Base-by-base conservation (phyloP, 2,888 invertebrate genomes). In the Pheosia tremula region DNA sequence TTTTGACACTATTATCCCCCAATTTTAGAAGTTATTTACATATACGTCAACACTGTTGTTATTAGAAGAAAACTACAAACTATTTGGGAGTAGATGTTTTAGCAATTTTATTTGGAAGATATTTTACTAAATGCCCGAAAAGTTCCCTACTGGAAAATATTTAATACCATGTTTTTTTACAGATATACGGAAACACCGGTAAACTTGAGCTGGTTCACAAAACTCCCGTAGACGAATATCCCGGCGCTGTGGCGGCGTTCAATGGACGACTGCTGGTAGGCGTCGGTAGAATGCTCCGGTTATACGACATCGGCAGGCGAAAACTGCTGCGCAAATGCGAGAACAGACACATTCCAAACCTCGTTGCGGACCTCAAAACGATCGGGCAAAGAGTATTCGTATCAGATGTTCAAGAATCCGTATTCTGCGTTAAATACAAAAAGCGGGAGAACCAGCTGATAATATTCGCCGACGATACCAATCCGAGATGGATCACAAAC, bases 381-480 rank as follows among this genome's bases (percentile, higher is more conserved):
- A 96, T 98, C 89, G 99, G 99, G 0, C 97, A 98, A 82, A 95
- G 99, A 63, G 97, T 99, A 69, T 98, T 97, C 82, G 99, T 98
- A 0, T 96, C 98, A 0, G 99, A 99, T 86, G 97, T 99, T 0
- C 98, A 99, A 88, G 99, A 99, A 87, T 98, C 98, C 37, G 97
- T 99, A 39, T 98, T 98, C 87, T 99, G 98, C 88, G 96, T 99
- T 0, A 96, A 98, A 50, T 99, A 99, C 87, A 98, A 98, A 84
- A 95, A 98, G 50, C 96, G 97, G 54, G 99, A 99, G 87, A 99
- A 99, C 89, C 99, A 99, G 82, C 94, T 99, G 65, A 98, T 99
- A 39, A 97, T 99, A 60, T 99, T 99, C 90, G 98, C 99, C 3
- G 99, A 99, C 85, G 99, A 99, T 84, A 99, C 99, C 0, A 97